A percentile compares a stretch with the other conserved stretches of the same genome.
Evolutionary conservation across 2,113 vertebrate species (phyloP).

Genomic region (Vombatus ursinus): DNA sequence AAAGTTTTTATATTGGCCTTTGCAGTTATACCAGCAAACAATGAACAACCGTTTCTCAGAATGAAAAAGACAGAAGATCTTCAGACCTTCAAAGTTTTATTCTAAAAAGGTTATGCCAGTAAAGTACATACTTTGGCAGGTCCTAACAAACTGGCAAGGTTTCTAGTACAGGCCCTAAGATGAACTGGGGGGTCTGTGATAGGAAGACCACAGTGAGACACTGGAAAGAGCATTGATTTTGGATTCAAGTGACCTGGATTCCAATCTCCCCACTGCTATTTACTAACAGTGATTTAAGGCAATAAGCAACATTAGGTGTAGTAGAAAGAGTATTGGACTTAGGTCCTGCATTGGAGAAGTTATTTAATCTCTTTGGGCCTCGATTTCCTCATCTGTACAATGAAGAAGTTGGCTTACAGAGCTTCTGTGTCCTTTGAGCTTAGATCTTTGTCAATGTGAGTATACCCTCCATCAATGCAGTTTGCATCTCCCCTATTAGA

Average conservation of each 20-base stretch:
- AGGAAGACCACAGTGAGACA: background rate
- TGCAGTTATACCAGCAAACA: background rate
- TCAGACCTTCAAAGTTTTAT: background rate
- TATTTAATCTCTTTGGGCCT: background rate
- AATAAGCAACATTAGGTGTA: background rate
- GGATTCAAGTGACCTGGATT: background rate
- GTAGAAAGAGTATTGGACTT: background rate
- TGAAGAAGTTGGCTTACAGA: background rate
- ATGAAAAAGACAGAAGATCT: background rate
- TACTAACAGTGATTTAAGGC: background rate
- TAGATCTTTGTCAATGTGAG: background rate
- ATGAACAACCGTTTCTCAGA: conserved; percentile 14
- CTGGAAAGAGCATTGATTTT: background rate
- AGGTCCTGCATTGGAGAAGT: background rate
- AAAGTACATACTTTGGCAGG: background rate
- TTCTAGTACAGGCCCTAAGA: background rate
- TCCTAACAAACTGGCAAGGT: background rate
- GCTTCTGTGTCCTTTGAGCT: background rate
- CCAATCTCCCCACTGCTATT: background rate
- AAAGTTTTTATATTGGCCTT: conserved; percentile 17
- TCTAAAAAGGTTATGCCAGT: background rate
- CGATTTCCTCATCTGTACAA: background rate
- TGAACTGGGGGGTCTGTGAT: background rate
- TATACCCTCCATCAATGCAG: background rate
- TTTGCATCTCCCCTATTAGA: background rate